Evolutionary conservation across 2,113 vertebrate species (phyloP).

Genomic region (Podiceps cristatus): DNA sequence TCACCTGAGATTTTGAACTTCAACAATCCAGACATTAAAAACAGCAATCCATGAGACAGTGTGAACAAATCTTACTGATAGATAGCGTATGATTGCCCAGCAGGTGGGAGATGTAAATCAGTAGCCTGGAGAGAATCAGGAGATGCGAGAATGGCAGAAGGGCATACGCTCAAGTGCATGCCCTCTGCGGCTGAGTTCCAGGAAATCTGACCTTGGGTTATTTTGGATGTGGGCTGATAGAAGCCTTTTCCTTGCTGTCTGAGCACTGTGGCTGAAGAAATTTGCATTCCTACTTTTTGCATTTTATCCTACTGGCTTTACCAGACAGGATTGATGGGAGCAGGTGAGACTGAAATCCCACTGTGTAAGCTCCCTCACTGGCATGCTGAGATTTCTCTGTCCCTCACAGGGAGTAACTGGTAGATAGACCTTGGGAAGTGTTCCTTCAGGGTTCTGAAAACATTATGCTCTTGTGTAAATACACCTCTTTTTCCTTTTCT

Average conservation of each 20-base stretch:
- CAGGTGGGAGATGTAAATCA: constrained; percentile 56
- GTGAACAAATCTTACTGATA: not conserved
- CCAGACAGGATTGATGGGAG: not conserved
- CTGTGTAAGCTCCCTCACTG: not conserved
- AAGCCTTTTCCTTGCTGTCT: constrained; percentile 8
- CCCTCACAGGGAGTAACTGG: not conserved
- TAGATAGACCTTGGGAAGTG: not conserved
- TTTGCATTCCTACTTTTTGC: not conserved
- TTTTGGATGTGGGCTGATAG: constrained; percentile 29
- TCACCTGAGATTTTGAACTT: not conserved
- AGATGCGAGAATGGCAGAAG: not conserved
- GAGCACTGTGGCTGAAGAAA: not conserved
- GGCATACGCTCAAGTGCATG: not conserved
- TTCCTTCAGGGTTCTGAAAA: not conserved
- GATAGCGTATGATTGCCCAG: not conserved
- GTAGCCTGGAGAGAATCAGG: constrained; percentile 4
- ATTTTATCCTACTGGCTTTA: not conserved
- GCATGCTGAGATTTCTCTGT: not conserved
- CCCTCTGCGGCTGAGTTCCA: not conserved
- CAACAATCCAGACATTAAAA: not conserved
- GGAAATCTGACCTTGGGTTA: constrained; percentile 38
- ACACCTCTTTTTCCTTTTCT: not conserved
- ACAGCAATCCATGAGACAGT: not conserved
- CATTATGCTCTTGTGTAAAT: not conserved
- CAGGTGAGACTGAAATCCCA: not conserved